Percentiles rank a stretch among this genome's conserved stretches.
Evolutionary conservation across 2,113 vertebrate genomes (phyloP).

Genomic region (Capricornis sumatraensis): DNA sequence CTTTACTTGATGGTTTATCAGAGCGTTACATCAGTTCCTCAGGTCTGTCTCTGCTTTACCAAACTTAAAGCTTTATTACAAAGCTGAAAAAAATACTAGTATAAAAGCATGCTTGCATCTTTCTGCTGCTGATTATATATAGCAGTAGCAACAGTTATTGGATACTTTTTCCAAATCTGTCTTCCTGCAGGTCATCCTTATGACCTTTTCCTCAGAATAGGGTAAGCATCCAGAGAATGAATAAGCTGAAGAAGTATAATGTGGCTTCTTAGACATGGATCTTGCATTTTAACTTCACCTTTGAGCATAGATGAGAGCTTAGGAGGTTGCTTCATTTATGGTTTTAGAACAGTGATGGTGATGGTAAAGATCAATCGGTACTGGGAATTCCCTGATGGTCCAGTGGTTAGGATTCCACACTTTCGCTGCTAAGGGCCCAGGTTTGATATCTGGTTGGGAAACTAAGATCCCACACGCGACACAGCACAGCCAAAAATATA

Average conservation of each 20-base stretch:
- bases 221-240: neutral
- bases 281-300: slow-evolving; percentile 8
- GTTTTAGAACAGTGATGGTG: neutral
- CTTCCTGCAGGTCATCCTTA: neutral
- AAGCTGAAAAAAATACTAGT: neutral
- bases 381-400: neutral
- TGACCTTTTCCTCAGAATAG: neutral
- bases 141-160: neutral
- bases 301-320: neutral
- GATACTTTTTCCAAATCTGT: neutral
- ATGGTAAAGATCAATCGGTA: neutral
- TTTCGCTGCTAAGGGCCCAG: neutral
- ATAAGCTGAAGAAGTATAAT: neutral
- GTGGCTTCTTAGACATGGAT: neutral
- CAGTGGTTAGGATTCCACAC: neutral
- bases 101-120: neutral
- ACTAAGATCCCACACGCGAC: neutral
- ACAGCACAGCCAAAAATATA: neutral
- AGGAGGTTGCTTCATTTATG: neutral
- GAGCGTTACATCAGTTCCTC: neutral
- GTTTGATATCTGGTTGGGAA: neutral
- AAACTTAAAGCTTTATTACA: neutral
- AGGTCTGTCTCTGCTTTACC: neutral
- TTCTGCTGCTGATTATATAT: neutral
- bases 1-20: neutral